Evolutionary conservation across 2,888 invertebrate species (phyloP).

Genomic region (Invenusta paracnida): DNA sequence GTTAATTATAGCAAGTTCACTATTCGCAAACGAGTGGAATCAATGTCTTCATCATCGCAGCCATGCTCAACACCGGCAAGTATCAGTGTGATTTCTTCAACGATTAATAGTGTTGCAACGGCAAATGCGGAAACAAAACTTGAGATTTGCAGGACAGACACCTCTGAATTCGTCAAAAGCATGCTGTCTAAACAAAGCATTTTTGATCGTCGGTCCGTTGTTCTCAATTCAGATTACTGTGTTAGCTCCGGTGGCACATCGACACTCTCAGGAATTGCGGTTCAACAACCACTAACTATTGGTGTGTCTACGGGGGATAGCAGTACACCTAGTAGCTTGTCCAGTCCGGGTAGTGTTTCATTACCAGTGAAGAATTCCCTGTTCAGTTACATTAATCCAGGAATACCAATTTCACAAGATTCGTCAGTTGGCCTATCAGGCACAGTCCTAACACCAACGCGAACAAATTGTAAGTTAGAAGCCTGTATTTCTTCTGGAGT

Average conservation of each 20-base stretch:
- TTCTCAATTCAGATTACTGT: constrained; percentile 4
- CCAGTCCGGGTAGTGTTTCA: not conserved
- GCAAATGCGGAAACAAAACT: not conserved
- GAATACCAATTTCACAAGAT: constrained; percentile 2
- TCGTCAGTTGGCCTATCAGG: constrained; percentile 5
- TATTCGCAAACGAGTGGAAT: constrained; percentile 21
- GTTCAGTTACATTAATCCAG: not conserved
- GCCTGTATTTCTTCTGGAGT: not conserved
- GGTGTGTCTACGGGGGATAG: not conserved
- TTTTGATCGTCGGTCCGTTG: not conserved
- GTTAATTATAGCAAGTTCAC: constrained; percentile 40
- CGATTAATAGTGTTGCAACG: not conserved
- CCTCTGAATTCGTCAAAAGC: constrained; percentile 39
- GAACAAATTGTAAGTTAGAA: constrained; percentile 16
- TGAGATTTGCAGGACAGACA: constrained; percentile 8
- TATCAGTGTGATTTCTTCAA: not conserved
- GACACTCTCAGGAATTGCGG: constrained; percentile 6
- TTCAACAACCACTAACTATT: constrained; percentile 11
- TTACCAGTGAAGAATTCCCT: not conserved
- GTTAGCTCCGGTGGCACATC: not conserved
- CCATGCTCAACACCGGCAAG: constrained; percentile 11
- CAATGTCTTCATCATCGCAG: not conserved
- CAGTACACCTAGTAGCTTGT: not conserved
- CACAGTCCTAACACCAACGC: not conserved
- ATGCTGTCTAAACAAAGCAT: constrained; percentile 33